Evolutionary conservation across 2,888 invertebrate genomes (phyloP).

Genomic region (Sacculina carcini): DNA sequence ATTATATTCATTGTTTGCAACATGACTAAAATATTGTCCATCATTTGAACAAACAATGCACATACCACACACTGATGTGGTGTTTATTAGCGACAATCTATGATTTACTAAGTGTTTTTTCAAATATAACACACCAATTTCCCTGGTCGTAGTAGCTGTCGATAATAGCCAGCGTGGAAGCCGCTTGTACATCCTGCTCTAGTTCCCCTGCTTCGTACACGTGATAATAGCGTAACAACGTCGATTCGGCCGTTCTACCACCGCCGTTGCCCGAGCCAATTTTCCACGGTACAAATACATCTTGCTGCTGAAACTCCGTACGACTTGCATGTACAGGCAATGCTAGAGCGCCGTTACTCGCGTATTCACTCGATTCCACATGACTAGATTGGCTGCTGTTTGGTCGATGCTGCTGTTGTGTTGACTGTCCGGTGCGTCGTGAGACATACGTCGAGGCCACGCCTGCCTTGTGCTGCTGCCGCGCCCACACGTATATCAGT

Average conservation of each 20-base stretch:
- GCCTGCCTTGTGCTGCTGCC: constrained; percentile 44
- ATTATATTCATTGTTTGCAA: too few relatives aligned
- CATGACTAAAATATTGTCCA: too few relatives aligned
- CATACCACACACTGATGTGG: too few relatives aligned
- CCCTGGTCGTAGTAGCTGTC: constrained; percentile 78
- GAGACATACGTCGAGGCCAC: constrained; percentile 40
- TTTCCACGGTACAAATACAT: constrained; percentile 90
- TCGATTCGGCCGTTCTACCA: constrained; percentile 21
- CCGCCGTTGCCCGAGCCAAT: constrained; percentile 24
- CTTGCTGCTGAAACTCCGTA: constrained; percentile 64
- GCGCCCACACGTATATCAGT: constrained; percentile 88
- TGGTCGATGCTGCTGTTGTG: background rate
- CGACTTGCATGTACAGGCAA: constrained; percentile 69
- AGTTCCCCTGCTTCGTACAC: constrained; percentile 68
- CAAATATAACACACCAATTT: constrained; percentile 70
- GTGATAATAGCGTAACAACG: constrained; percentile 66
- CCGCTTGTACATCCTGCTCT: constrained; percentile 31
- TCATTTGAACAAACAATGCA: too few relatives aligned
- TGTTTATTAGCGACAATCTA: too few relatives aligned
- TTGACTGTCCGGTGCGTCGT: constrained; percentile 30
- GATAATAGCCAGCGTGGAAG: constrained; percentile 28
- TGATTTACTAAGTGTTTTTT: too few relatives aligned
- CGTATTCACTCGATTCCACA: background rate
- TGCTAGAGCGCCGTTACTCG: constrained; percentile 13
- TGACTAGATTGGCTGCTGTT: background rate